These are phyloP conservation scores for Platerodrilus igneus DNA, from an alignment of 2,888 invertebrate species.

Conservation along the genomic window DNA sequence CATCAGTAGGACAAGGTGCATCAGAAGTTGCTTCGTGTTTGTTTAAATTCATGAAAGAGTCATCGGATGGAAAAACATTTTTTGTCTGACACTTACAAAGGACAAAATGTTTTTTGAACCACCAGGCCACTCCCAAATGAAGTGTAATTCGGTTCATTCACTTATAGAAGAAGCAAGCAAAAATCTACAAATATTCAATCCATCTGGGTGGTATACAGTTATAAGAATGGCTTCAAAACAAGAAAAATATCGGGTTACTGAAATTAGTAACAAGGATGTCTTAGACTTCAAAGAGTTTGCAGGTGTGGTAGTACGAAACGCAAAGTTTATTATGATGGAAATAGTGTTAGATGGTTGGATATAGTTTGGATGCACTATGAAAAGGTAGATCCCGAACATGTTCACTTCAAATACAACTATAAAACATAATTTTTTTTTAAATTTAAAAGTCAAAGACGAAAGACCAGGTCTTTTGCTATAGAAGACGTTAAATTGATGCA, in stretches of 20 bases:
- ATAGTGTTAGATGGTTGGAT: background rate
- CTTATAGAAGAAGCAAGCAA: background rate
- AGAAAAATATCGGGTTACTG: background rate
- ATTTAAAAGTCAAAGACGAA: constrained; percentile 1
- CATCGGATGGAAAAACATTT: no score
- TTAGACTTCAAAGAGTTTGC: constrained; percentile 1
- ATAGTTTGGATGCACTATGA: background rate
- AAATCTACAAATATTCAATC: background rate
- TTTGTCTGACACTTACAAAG: no score
- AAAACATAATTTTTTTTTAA: background rate
- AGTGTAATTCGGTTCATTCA: background rate
- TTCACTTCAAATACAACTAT: background rate
- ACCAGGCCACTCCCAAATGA: background rate
- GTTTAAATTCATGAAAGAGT: no score
- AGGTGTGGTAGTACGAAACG: background rate
- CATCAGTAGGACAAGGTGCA: no score
- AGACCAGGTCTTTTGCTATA: background rate
- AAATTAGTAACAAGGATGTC: background rate
- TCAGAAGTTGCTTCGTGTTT: no score
- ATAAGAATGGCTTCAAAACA: constrained; percentile 2
- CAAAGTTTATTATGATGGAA: background rate
- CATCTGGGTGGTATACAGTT: background rate
- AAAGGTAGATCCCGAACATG: constrained; percentile 1
- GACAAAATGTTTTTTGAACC: background rate
- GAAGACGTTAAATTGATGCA: background rate